Conservation (phyloP, 2,797 vertebrate genomes). For the Columba guinea region DNA sequence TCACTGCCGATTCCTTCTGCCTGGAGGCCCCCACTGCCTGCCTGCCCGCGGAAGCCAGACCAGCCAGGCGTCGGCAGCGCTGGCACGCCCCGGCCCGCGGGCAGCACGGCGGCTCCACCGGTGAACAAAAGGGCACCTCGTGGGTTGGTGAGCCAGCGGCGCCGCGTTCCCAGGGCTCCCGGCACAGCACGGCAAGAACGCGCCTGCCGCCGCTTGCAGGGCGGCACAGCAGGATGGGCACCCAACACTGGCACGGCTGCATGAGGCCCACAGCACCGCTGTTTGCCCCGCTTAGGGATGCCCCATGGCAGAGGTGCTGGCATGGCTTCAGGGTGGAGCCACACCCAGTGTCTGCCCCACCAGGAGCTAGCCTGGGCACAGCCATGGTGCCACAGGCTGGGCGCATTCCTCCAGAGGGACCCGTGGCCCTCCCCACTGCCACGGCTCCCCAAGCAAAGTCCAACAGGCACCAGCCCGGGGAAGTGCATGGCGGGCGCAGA, state of each 20-base stretch:
- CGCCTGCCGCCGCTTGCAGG: not conserved
- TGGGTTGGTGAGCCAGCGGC: not conserved
- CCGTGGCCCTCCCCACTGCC: not conserved
- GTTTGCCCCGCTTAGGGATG: not conserved
- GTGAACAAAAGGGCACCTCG: constrained; percentile 40
- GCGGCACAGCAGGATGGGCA: not conserved
- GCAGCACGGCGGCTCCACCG: not conserved
- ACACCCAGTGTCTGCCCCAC: not conserved
- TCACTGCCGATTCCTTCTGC: constrained; percentile 80
- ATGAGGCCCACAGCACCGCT: fast-evolving
- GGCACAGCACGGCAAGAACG: constrained; percentile 28
- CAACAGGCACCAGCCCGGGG: not conserved
- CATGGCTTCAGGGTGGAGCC: not conserved
- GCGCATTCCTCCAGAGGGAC: not conserved
- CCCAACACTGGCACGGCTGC: not conserved
- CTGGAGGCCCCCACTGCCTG: constrained; percentile 46
- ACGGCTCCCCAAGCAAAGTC: not conserved
- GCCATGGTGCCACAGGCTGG: not conserved
- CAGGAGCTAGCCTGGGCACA: not conserved
- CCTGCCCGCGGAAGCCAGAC: constrained; percentile 3
- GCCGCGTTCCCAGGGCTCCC: constrained; percentile 14
- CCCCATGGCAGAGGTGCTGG: not conserved
- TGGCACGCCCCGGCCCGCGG: constrained; percentile 16
- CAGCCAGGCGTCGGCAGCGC: constrained; percentile 34
- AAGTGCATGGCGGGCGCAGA: fast-evolving